These are phyloP conservation scores for Plumapathes pennacea DNA, from an alignment of 92 coral and sea anemone species.

Conservation along the genomic window DNA sequence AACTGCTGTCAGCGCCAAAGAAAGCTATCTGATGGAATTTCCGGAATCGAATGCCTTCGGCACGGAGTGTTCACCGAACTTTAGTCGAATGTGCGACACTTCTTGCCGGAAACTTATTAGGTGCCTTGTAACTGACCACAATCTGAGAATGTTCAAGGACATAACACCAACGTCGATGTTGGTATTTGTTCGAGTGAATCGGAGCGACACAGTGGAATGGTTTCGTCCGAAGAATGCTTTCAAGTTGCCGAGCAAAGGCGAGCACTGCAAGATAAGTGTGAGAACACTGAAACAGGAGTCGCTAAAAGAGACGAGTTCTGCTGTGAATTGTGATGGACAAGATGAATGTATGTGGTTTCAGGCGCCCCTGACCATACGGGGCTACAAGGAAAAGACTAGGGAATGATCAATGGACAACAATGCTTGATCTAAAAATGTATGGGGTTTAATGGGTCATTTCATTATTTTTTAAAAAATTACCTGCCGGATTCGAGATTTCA, in stretches of 20 bases:
- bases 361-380: conserved; percentile 85
- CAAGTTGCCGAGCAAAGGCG: conserved; percentile 79
- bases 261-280: conserved; percentile 53
- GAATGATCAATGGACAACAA: too few relatives aligned
- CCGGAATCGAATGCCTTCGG: conserved; percentile 17
- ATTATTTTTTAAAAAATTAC: too few relatives aligned
- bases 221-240: conserved; percentile 86
- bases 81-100: conserved; percentile 45
- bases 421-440: too few relatives aligned
- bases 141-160: conserved; percentile 69
- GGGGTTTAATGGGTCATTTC: too few relatives aligned
- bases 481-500: too few relatives aligned
- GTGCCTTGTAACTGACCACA: conserved; percentile 68
- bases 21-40: conserved; percentile 61
- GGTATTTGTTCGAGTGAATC: conserved; percentile 64
- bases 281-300: conserved; percentile 4
- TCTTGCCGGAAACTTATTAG: conserved; percentile 77
- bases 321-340: not conserved
- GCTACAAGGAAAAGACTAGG: conserved; percentile 43
- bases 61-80: conserved; percentile 5
- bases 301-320: conserved; percentile 2
- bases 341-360: conserved; percentile 87
- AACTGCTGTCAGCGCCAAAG: conserved; percentile 94
- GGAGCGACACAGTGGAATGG: conserved; percentile 65
- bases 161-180: conserved; percentile 78